Percentiles rank a stretch among this genome's conserved stretches.
Conservation (phyloP, 2,113 vertebrate species). For the Microcebus lehilahytsara region DNA sequence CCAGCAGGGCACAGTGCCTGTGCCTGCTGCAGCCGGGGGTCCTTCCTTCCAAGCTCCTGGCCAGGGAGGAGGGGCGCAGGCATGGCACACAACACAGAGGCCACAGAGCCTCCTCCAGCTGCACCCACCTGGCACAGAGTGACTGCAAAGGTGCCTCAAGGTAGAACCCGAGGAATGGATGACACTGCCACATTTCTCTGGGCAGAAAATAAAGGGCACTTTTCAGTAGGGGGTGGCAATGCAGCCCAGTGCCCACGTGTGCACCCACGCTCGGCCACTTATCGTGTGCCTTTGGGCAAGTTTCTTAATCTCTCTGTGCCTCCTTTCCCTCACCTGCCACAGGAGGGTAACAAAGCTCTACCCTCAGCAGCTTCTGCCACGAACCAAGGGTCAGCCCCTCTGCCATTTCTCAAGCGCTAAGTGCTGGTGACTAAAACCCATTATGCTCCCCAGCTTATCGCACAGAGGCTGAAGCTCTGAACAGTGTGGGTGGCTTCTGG, state of each 20-base stretch:
- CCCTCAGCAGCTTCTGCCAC: rapidly evolving
- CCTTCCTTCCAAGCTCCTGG: neutral
- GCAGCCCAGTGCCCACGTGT: neutral
- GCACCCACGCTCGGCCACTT: neutral
- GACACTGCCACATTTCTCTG: neutral
- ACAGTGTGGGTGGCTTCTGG: neutral
- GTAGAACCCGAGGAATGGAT: neutral
- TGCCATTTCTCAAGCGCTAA: neutral
- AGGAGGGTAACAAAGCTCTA: neutral
- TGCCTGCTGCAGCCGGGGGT: neutral
- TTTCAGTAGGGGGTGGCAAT: neutral
- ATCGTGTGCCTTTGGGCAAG: neutral
- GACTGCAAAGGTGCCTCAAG: neutral
- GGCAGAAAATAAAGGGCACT: neutral
- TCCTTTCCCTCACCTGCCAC: neutral
- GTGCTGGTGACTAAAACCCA: neutral
- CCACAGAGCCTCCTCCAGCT: neutral
- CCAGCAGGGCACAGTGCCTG: neutral
- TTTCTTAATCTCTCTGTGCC: neutral
- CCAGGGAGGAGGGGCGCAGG: neutral
- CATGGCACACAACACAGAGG: neutral
- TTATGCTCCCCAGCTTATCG: neutral
- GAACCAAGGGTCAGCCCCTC: neutral
- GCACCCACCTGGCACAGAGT: neutral
- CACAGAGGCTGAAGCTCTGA: neutral